Percentiles rank a stretch among this genome's conserved stretches.
phyloP scores from a whole-genome alignment of 2,113 vertebrate genomes.

The Crypturellus undulatus region DNA sequence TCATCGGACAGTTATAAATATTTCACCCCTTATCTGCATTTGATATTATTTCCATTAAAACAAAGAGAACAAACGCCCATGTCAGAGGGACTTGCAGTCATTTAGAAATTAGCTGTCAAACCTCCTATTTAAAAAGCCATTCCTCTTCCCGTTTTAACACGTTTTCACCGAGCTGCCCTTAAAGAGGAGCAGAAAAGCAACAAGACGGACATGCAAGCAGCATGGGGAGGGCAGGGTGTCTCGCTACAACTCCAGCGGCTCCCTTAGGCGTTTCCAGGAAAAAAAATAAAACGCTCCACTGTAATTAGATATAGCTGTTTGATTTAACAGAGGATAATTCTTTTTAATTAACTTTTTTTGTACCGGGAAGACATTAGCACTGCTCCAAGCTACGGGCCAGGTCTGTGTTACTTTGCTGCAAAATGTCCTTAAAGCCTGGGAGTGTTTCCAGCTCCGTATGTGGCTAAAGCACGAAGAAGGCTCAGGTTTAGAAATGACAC shows the following conservation, averaged over 20 bases:
- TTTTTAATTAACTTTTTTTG: slow-evolving; percentile 44
- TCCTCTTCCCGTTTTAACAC: neutral
- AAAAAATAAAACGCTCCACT: neutral
- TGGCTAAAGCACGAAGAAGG: neutral
- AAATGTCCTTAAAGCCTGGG: neutral
- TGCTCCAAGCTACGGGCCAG: neutral
- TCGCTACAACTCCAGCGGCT: neutral
- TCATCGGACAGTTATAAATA: neutral
- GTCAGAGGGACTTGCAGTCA: neutral
- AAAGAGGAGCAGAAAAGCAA: neutral
- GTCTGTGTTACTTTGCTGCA: neutral
- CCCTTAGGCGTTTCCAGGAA: neutral
- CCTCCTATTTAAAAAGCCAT: accelerated
- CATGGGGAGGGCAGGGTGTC: neutral
- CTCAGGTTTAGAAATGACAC: accelerated
- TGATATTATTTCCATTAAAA: neutral
- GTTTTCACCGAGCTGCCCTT: neutral
- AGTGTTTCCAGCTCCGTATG: accelerated
- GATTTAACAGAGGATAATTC: slow-evolving; percentile 27
- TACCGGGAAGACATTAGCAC: neutral
- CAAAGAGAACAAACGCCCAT: accelerated
- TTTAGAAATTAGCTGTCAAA: neutral
- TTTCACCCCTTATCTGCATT: neutral
- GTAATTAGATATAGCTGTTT: slow-evolving; percentile 7
- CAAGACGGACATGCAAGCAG: no score